Percentiles rank a stretch among this genome's conserved stretches.
Conservation (phyloP, 2,888 invertebrate species). For the Antheraea yamamai region DNA sequence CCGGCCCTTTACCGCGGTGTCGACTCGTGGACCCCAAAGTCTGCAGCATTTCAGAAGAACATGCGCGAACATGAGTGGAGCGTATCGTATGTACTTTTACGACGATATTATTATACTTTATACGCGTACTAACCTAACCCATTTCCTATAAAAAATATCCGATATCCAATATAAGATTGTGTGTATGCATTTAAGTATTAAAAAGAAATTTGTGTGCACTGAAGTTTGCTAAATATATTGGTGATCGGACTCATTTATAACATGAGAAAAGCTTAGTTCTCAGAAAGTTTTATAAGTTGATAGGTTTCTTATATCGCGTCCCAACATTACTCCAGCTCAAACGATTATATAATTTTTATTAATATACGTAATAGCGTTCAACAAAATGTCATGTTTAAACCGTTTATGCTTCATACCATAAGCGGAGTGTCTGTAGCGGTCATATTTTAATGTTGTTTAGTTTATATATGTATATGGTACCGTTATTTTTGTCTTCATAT, state of each 20-base stretch:
- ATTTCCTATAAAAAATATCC: constrained; percentile 20
- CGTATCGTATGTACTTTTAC: constrained; percentile 77
- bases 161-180: constrained; percentile 10
- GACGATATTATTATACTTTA: constrained; percentile 28
- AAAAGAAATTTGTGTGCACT: constrained; percentile 16
- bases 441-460: neutral
- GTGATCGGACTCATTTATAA: constrained; percentile 34
- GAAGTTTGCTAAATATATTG: constrained; percentile 28
- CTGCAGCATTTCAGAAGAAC: constrained; percentile 79
- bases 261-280: constrained; percentile 51
- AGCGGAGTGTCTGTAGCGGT: neutral
- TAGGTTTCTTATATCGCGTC: neutral
- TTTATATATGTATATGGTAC: constrained; percentile 18
- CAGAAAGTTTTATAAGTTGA: constrained; percentile 44
- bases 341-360: neutral
- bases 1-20: constrained; percentile 88
- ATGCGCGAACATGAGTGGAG: constrained; percentile 82
- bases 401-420: neutral
- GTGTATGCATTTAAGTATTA: neutral
- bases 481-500: constrained; percentile 23
- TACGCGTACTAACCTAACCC: constrained; percentile 48
- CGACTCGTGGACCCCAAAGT: constrained; percentile 89
- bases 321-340: neutral
- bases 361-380: neutral
- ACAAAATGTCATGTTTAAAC: constrained; percentile 12